Conservation (phyloP, 1,140 invertebrate species). For the Diabrotica undecimpunctata region DNA sequence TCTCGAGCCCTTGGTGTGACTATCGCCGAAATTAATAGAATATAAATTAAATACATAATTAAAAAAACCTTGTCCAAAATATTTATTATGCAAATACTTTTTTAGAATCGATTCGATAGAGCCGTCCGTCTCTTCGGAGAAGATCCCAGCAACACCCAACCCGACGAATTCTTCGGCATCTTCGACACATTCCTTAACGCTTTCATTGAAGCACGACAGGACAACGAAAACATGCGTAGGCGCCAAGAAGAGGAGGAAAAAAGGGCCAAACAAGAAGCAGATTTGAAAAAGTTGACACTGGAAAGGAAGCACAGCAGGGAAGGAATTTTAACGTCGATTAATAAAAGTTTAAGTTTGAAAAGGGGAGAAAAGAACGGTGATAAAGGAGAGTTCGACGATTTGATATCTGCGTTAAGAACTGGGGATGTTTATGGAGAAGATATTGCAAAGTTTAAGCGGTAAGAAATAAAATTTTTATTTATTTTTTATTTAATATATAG, state of each 20-base stretch:
- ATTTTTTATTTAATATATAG: too few species aligned
- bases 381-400: conserved; percentile 93
- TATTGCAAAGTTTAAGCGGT: conserved; percentile 81
- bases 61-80: too few species aligned
- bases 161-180: conserved; percentile 95
- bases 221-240: conserved; percentile 81
- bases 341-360: conserved; percentile 46
- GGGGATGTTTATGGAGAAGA: conserved; percentile 98
- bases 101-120: conserved; percentile 69
- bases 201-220: conserved; percentile 80
- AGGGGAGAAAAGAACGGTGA: conserved; percentile 49
- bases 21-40: too few species aligned
- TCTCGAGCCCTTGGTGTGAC: too few species aligned
- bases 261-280: conserved; percentile 84
- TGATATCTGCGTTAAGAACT: conserved; percentile 92
- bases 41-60: too few species aligned
- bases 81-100: not conserved
- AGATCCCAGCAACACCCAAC: conserved; percentile 79
- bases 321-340: conserved; percentile 54
- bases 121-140: conserved; percentile 88
- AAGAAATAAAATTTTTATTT: not conserved
- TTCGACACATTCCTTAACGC: conserved; percentile 86
- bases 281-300: conserved; percentile 83
- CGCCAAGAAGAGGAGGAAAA: conserved; percentile 90
- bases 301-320: conserved; percentile 74